Evolutionary conservation across 2,888 invertebrate genomes (phyloP), one percentile per base, ranked within the genome.

Genomic region (Stomorhina lunata): DNA sequence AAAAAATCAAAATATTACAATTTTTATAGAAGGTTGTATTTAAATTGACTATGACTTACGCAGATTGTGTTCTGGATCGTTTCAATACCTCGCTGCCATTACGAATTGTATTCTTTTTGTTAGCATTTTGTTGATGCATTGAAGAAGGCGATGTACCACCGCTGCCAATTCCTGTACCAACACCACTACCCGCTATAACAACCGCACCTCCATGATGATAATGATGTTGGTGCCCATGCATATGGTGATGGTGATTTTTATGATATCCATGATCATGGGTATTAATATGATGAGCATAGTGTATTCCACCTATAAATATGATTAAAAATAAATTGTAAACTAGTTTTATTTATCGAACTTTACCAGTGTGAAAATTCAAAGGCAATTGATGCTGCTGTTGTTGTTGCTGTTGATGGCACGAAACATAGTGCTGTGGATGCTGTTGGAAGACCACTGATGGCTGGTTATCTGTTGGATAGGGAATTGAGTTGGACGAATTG

Each of bases 51-150:
- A 40, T 9, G 29, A 93, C 94, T 93, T 92, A 94, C 94, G 93
- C 94, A 86, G 93, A 93, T 90, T 94, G 94, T 85, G 94, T 93
- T 88, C 94, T 92, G 85, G 94, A 93, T 83, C 94, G 92, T 88
- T 95, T 94, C 85, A 94, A 90, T 69, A 94, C 93, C 88, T 94
- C 94, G 68, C 93, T 93, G 84, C 92, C 89, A 87, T 92, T 94
- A 76, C 94, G 92, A 53, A 94, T 92, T 25, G 94, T 93, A 71
- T 93, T 93, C 88, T 94, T 94, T 88, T 94, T 94, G 88, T 93
- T 93, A 85, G 93, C 90, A 65, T 92, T 92, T 87, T 93, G 93
- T 68, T 88, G 82, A 29, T 79, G 88, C 20, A 86, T 84, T 50
- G 85, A 81, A 63, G 87, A 86, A 17, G 87, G 85, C 29, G 86